These are phyloP conservation scores for Heteromyza rotundicornis DNA, from an alignment of 2,888 invertebrate species.

Conservation along the genomic window DNA sequence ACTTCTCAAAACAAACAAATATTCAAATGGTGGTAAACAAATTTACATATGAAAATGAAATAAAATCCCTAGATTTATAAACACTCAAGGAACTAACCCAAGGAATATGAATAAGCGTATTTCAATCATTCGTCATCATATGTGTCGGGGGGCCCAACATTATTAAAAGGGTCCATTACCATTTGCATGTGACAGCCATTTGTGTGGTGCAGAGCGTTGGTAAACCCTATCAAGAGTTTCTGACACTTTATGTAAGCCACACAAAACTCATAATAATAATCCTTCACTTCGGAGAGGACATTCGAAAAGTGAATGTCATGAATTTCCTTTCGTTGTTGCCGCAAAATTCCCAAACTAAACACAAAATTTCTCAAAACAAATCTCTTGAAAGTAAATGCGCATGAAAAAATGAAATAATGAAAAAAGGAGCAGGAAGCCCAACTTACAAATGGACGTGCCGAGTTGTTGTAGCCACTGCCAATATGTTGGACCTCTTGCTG, in stretches of 20 bases:
- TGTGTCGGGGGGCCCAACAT: not conserved
- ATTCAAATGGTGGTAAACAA: conserved; percentile 46
- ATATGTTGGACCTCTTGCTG: conserved; percentile 74
- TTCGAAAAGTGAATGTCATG: not conserved
- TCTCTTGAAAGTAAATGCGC: not conserved
- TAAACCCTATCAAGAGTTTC: not conserved
- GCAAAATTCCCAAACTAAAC: too few species aligned
- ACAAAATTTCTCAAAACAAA: too few species aligned
- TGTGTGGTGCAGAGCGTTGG: not conserved
- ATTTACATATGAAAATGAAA: not conserved
- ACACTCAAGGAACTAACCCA: too few species aligned
- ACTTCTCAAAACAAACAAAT: too few species aligned
- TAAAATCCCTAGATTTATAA: too few species aligned
- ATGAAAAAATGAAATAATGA: not conserved
- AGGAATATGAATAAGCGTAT: not conserved
- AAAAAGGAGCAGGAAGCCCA: conserved; percentile 19
- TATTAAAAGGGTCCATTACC: not conserved
- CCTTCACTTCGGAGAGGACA: not conserved
- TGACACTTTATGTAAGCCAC: not conserved
- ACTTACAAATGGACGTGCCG: conserved; percentile 81
- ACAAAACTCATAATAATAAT: not conserved
- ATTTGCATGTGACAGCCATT: too few species aligned
- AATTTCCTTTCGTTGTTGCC: not conserved
- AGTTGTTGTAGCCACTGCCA: conserved; percentile 86
- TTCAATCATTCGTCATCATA: not conserved